Evolutionary conservation across 2,113 vertebrate genomes (phyloP).

Genomic region (Lophochroa leadbeateri): DNA sequence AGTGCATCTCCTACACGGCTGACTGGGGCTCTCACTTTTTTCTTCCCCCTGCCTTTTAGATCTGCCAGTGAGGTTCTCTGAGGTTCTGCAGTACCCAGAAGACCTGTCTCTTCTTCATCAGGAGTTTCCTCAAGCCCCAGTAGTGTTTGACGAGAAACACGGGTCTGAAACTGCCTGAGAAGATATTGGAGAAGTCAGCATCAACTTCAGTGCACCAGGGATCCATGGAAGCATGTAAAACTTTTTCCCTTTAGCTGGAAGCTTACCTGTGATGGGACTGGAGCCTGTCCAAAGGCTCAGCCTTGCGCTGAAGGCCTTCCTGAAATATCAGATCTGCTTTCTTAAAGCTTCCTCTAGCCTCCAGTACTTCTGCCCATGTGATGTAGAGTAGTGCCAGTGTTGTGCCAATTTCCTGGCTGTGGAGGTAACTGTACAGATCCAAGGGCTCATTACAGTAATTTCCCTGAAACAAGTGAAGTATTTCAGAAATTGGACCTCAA

Average conservation of each 20-base stretch:
- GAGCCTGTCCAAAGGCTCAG: conserved; percentile 88
- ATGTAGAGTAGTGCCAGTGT: conserved; percentile 87
- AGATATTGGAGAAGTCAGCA: background rate
- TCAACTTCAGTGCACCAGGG: background rate
- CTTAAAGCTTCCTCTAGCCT: conserved; percentile 84
- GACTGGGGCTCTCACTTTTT: conserved; percentile 83
- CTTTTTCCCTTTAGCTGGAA: background rate
- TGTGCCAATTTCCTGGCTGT: conserved; percentile 87
- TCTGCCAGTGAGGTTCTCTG: conserved; percentile 85
- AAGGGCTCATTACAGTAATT: conserved; percentile 84
- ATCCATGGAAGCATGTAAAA: background rate
- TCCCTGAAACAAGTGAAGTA: conserved; percentile 71
- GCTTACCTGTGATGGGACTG: conserved; percentile 87
- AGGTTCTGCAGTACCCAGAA: conserved; percentile 55
- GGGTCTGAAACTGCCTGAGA: conserved; percentile 89
- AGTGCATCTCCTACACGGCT: conserved; percentile 79
- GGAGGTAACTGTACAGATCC: conserved; percentile 90
- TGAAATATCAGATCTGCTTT: conserved; percentile 90
- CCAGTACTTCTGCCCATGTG: conserved; percentile 92
- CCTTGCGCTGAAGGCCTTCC: conserved; percentile 84
- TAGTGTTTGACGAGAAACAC: conserved; percentile 87
- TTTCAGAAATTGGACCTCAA: background rate
- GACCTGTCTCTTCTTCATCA: conserved; percentile 34
- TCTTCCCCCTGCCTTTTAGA: conserved; percentile 89
- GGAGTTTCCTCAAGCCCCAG: conserved; percentile 73